Percentiles rank a stretch among this genome's conserved stretches.
These are phyloP conservation scores for Anas platyrhynchos DNA, from an alignment of 2,113 vertebrate species.

Conservation along the genomic window DNA sequence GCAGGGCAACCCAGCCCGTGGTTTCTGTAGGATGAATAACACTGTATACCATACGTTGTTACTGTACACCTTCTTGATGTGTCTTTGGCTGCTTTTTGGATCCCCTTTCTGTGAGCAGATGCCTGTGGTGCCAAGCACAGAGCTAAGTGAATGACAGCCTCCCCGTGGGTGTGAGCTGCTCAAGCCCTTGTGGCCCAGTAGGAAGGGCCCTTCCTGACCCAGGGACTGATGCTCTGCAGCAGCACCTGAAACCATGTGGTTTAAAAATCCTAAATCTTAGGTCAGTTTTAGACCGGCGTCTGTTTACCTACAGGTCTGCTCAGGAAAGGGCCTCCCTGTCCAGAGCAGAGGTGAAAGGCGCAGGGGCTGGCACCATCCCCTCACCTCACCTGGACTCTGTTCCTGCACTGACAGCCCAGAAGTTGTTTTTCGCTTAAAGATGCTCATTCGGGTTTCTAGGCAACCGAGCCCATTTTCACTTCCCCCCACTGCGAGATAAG, in stretches of 20 bases:
- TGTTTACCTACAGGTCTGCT: neutral
- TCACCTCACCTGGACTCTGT: neutral
- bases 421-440: slow-evolving; percentile 59
- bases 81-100: neutral
- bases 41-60: no score
- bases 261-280: neutral
- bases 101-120: neutral
- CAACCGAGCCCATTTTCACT: slow-evolving; percentile 67
- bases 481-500: slow-evolving; percentile 63
- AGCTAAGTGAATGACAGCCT: neutral
- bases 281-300: neutral
- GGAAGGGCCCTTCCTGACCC: neutral
- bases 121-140: rapidly evolving
- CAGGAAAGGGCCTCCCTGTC: neutral
- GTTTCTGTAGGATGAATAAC: neutral
- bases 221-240: neutral
- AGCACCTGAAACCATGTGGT: neutral
- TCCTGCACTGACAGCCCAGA: slow-evolving; percentile 40
- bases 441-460: slow-evolving; percentile 71
- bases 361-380: neutral
- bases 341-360: neutral
- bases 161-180: neutral
- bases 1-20: neutral
- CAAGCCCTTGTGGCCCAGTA: neutral
- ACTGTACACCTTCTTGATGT: neutral